phyloP scores from a whole-genome alignment of 2,888 invertebrate species.

The Listrodromus nycthemerus region DNA sequence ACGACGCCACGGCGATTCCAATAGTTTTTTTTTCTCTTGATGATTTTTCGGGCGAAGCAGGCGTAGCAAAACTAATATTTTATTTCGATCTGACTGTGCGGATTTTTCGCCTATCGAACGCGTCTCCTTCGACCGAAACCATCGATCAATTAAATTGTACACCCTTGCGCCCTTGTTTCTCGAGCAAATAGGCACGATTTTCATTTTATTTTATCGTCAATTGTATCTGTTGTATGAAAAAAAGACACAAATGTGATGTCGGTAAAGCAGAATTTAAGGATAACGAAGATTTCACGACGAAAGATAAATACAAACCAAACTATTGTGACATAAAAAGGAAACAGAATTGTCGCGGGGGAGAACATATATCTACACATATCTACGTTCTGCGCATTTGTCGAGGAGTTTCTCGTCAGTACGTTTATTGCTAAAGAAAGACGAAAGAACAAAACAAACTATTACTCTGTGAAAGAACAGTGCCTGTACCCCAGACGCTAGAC shows the following conservation, averaged over 20 bases:
- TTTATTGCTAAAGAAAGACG: constrained; percentile 16
- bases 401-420: neutral
- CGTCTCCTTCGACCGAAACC: neutral
- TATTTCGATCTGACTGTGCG: neutral
- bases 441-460: constrained; percentile 71
- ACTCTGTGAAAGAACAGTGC: constrained; percentile 82
- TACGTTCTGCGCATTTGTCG: constrained; percentile 3
- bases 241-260: constrained; percentile 20
- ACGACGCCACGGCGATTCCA: constrained; percentile 61
- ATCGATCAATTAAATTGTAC: constrained; percentile 22
- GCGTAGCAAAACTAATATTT: neutral
- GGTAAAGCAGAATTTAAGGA: constrained; percentile 21
- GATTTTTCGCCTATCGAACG: neutral
- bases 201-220: constrained; percentile 26
- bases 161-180: constrained; percentile 13
- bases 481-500: constrained; percentile 81
- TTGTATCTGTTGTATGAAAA: constrained; percentile 13
- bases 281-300: constrained; percentile 18
- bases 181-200: neutral
- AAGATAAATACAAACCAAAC: constrained; percentile 17
- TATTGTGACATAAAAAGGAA: constrained; percentile 22
- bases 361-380: constrained; percentile 30
- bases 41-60: constrained; percentile 9
- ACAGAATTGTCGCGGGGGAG: constrained; percentile 8
- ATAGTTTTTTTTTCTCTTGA: neutral